Evolutionary conservation across 2,113 vertebrate species (phyloP).

Genomic region (Solea senegalensis): DNA sequence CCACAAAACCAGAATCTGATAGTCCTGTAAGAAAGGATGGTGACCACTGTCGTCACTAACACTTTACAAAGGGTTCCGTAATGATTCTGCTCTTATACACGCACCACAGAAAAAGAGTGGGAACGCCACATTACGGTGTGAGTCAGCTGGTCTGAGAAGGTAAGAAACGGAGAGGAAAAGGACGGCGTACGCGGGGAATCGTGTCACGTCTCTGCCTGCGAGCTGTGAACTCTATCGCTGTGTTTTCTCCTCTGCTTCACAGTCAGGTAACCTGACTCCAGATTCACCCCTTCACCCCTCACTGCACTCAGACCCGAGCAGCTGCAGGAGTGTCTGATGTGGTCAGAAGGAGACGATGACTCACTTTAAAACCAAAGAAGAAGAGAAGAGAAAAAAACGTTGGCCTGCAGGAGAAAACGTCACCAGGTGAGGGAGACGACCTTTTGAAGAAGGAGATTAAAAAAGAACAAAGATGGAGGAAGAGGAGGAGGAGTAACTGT

Average conservation of each 20-base stretch:
- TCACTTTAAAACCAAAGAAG: slow-evolving; percentile 32
- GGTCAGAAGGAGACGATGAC: slow-evolving; percentile 40
- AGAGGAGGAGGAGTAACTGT: not conserved
- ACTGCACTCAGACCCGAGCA: not conserved
- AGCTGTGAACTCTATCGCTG: slow-evolving; percentile 25
- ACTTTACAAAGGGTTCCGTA: too few species aligned
- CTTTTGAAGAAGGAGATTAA: slow-evolving; percentile 37
- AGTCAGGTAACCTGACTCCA: slow-evolving; percentile 50
- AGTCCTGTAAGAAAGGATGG: too few species aligned
- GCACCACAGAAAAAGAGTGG: too few species aligned
- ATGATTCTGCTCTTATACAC: too few species aligned
- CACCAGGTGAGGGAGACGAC: slow-evolving; percentile 42
- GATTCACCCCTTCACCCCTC: slow-evolving; percentile 9
- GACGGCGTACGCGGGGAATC: too few species aligned
- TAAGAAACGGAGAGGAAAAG: too few species aligned
- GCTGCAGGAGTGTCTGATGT: slow-evolving; percentile 39
- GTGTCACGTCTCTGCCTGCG: not conserved
- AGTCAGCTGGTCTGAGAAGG: not conserved
- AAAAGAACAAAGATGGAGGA: not conserved
- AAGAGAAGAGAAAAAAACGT: slow-evolving; percentile 6
- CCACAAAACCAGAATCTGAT: too few species aligned
- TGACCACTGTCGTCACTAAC: too few species aligned
- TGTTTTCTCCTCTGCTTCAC: slow-evolving; percentile 12
- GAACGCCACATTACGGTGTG: not conserved
- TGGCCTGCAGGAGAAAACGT: slow-evolving; percentile 28